Percentiles rank a stretch among this genome's conserved stretches.
Conservation (phyloP, 2,113 vertebrate species). For the Micronycteris hirsuta region DNA sequence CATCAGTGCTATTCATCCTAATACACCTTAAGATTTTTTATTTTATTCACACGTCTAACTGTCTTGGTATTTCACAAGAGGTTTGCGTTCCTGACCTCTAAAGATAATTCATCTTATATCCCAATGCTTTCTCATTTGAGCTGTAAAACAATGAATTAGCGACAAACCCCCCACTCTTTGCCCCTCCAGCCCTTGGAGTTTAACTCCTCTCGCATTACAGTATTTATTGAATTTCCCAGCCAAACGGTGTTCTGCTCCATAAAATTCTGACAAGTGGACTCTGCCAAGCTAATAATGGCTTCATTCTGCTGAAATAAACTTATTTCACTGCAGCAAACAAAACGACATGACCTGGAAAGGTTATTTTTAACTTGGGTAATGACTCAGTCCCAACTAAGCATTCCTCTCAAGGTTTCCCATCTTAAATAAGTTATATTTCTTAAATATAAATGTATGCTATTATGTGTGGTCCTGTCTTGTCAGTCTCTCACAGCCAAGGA, state of each 20-base stretch:
- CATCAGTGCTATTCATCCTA: background rate
- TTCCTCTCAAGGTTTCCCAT: conserved; percentile 73
- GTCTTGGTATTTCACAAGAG: conserved; percentile 10
- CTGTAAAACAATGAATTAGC: conserved; percentile 78
- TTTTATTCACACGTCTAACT: conserved; percentile 32
- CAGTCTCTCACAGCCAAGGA: background rate
- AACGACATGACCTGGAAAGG: conserved; percentile 96
- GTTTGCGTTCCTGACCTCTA: conserved; percentile 66
- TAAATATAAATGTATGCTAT: conserved; percentile 56
- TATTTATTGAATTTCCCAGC: conserved; percentile 95
- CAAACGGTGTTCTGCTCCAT: conserved; percentile 94
- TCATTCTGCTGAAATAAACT: conserved; percentile 97
- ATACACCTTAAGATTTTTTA: conserved; percentile 35
- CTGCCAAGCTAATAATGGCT: conserved; percentile 92
- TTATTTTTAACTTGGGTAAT: conserved; percentile 93
- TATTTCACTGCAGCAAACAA: conserved; percentile 96
- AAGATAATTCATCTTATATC: conserved; percentile 62
- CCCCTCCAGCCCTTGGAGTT: conserved; percentile 87
- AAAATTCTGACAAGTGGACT: conserved; percentile 94
- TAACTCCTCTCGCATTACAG: conserved; percentile 89
- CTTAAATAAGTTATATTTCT: conserved; percentile 81
- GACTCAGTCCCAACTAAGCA: conserved; percentile 84
- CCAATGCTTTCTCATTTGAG: conserved; percentile 69
- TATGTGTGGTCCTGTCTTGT: conserved; percentile 39
- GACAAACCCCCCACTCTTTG: conserved; percentile 79